Conservation (phyloP, 2,113 vertebrate genomes). For the Axis porcinus region DNA sequence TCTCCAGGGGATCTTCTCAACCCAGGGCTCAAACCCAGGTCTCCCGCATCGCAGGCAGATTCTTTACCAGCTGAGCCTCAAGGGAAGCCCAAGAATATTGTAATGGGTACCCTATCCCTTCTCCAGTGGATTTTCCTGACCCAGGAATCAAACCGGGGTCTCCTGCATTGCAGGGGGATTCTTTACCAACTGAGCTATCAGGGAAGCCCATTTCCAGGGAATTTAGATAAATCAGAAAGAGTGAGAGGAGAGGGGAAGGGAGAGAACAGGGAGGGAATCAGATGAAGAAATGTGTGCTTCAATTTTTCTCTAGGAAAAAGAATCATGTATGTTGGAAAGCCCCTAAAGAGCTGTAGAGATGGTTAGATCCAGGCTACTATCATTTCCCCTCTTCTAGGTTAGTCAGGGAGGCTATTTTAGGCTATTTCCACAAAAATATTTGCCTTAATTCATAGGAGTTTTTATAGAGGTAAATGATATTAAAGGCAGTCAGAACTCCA, state of each 20-base stretch:
- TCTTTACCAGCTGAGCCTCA: background rate
- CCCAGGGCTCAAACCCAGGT: background rate
- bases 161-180: background rate
- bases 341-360: background rate
- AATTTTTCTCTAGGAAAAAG: conserved; percentile 22
- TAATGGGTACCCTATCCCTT: background rate
- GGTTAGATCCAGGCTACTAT: background rate
- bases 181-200: background rate
- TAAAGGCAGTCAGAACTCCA: conserved; percentile 18
- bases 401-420: background rate
- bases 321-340: conserved; percentile 12
- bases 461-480: conserved; percentile 26
- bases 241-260: background rate
- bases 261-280: background rate
- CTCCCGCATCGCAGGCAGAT: background rate
- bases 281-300: conserved; percentile 33
- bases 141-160: background rate
- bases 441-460: background rate
- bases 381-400: background rate
- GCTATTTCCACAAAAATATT: conserved; percentile 12
- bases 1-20: background rate
- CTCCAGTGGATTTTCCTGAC: background rate
- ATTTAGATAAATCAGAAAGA: background rate
- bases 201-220: background rate
- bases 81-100: background rate